Evolutionary conservation across 2,797 vertebrate species (phyloP).

Genomic region (Sebastiscus albofasciatus): DNA sequence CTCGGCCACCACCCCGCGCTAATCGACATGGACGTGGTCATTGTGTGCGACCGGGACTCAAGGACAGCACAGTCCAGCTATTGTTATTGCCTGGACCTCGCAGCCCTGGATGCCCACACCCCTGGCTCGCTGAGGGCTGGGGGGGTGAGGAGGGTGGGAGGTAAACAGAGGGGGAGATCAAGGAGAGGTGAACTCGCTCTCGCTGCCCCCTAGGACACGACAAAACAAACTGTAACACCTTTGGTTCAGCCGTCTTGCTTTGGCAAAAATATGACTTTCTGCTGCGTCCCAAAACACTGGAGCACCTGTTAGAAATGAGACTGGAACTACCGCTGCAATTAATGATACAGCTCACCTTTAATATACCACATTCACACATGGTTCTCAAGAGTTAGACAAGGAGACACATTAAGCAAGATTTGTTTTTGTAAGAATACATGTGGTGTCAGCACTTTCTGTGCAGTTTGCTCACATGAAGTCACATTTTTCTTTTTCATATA

Average conservation of each 20-base stretch:
- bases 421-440: neutral
- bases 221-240: slow-evolving; percentile 84
- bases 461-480: too few species aligned
- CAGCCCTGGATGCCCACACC: slow-evolving; percentile 71
- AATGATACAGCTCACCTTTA: neutral
- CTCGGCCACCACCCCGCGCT: slow-evolving; percentile 83
- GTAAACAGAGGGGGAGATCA: slow-evolving; percentile 61
- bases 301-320: slow-evolving; percentile 20
- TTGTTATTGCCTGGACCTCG: slow-evolving; percentile 77
- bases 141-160: neutral
- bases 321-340: neutral
- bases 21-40: slow-evolving; percentile 92
- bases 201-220: slow-evolving; percentile 59
- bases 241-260: slow-evolving; percentile 66
- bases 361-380: neutral
- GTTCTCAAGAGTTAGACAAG: neutral
- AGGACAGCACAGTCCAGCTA: slow-evolving; percentile 84
- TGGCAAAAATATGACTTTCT: slow-evolving; percentile 78
- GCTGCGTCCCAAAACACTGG: slow-evolving; percentile 38
- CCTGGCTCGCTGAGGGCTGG: slow-evolving; percentile 65
- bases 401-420: neutral
- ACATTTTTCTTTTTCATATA: neutral
- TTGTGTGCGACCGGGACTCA: slow-evolving; percentile 84
- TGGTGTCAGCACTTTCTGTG: neutral
- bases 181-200: slow-evolving; percentile 61